A percentile compares a stretch with the other conserved stretches of the same genome.
Evolutionary conservation across 2,888 invertebrate genomes (phyloP).

Genomic region (Uloborus plumipes): DNA sequence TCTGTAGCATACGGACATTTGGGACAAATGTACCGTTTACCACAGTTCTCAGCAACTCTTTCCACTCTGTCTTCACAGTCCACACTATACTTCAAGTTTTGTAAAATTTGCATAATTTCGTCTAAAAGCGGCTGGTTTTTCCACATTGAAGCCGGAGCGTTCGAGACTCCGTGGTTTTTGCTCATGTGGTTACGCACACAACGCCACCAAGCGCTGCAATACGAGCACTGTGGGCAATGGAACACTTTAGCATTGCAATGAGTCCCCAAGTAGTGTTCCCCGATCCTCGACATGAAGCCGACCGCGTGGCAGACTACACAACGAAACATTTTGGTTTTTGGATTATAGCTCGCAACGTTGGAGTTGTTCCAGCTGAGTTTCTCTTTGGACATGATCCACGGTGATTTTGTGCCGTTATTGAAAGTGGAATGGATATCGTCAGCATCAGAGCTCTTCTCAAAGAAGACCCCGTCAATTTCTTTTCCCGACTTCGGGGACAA

Average conservation of each 20-base stretch:
- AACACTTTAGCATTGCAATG: conserved; percentile 79
- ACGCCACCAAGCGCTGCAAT: conserved; percentile 83
- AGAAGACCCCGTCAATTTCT: conserved; percentile 44
- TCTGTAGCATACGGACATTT: conserved; percentile 93
- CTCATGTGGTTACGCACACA: conserved; percentile 82
- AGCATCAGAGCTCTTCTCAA: conserved; percentile 26
- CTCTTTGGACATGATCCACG: conserved; percentile 81
- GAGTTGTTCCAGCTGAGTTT: conserved; percentile 82
- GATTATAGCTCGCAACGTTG: conserved; percentile 85
- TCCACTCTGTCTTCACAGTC: conserved; percentile 69
- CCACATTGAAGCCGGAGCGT: conserved; percentile 72
- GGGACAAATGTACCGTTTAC: conserved; percentile 81
- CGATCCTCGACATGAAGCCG: conserved; percentile 81
- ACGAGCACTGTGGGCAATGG: conserved; percentile 80
- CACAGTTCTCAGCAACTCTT: conserved; percentile 55
- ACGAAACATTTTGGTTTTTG: conserved; percentile 81
- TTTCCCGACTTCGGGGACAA: conserved; percentile 44
- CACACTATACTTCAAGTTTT: conserved; percentile 79
- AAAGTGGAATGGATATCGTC: conserved; percentile 27
- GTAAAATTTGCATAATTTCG: conserved; percentile 81
- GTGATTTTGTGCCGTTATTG: conserved; percentile 27
- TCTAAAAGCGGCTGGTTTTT: conserved; percentile 82
- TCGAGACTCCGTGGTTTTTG: conserved; percentile 80
- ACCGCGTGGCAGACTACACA: conserved; percentile 81
- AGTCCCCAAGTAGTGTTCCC: conserved; percentile 84